Evolutionary conservation across 2,888 invertebrate genomes (phyloP).

Genomic region (Tipula lateralis): DNA sequence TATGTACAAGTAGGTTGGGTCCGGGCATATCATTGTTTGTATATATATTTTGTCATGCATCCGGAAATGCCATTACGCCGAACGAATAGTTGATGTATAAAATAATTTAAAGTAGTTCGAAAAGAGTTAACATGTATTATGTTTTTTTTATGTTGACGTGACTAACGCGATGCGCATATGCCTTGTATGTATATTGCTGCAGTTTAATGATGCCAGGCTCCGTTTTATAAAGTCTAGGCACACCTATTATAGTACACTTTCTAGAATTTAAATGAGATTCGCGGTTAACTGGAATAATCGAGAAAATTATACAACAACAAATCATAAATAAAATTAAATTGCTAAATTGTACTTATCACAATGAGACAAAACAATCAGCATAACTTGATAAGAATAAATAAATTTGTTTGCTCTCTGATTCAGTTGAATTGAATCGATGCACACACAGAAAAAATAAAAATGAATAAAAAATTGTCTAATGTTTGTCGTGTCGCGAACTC

Average conservation of each 20-base stretch:
- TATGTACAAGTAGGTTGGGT: not conserved
- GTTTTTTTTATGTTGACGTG: not conserved
- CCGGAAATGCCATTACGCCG: not conserved
- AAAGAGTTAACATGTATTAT: not conserved
- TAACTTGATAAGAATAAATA: not conserved
- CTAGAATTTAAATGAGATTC: not conserved
- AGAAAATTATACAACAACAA: not conserved
- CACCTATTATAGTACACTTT: not conserved
- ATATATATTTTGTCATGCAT: not conserved
- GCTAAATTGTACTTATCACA: not conserved
- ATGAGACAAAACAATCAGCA: slow-evolving; percentile 6
- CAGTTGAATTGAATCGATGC: not conserved
- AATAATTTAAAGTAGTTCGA: too few species aligned
- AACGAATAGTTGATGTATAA: too few species aligned
- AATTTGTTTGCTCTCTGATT: not conserved
- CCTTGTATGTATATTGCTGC: not conserved
- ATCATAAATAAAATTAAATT: not conserved
- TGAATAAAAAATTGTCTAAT: not conserved
- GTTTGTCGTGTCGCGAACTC: not conserved
- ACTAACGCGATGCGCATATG: not conserved
- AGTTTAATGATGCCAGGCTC: not conserved
- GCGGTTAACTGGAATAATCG: not conserved
- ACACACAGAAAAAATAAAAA: not conserved
- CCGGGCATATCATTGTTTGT: not conserved
- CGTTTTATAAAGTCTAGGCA: too few species aligned